Evolutionary conservation across 1,140 invertebrate species (phyloP), one percentile per base, ranked within the genome.

Genomic region (Cardiocondyla obscurior): DNA sequence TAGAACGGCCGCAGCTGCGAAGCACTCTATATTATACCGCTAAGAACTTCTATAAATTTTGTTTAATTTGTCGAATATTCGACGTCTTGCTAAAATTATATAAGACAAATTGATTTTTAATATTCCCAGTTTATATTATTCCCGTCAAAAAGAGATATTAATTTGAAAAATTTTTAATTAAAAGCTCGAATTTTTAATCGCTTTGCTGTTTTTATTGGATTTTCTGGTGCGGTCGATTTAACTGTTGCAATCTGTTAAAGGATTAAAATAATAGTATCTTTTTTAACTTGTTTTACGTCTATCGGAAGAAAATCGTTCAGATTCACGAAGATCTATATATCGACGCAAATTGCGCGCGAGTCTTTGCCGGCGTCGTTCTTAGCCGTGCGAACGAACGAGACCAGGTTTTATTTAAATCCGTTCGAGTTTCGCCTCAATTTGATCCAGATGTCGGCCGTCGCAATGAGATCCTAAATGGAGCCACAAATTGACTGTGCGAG

Each of bases 401-500:
- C 28, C 8, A 28, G 22, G 16, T 76, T 76, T 77, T 65, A 55
- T 85, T 83, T 44, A 57, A 65, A 49, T 60, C 57, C 72, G 14
- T 12, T 25, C 22, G 33, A 22, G 22, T 44, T 67, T 22, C 53
- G 19, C 19, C 46, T 81, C 49, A 69, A 74, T 51, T 46, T 44
- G 33, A 51, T 42, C 51, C 65, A 81, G 74, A 73, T 85, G 49
- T 25, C 57, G 64, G 60, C 22, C 8, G 39, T 70, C 51, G 33
- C 44, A 58, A 58, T 39, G 36, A 44, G 58, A 55, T 74, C 42
- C 25, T 25, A 70, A 85, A 85, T 83, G 57, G 33, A 74, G 25
- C 70, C 55, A 55, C 84, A 86, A 86, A 86, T 85, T 85, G 53
- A 51, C 53, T 55, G 60, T 72, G 39, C 22, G 46, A 69, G 46